Evolutionary conservation across 2,888 invertebrate species (phyloP), one percentile per base, ranked within the genome.

Genomic region (Embidobia sp.): DNA sequence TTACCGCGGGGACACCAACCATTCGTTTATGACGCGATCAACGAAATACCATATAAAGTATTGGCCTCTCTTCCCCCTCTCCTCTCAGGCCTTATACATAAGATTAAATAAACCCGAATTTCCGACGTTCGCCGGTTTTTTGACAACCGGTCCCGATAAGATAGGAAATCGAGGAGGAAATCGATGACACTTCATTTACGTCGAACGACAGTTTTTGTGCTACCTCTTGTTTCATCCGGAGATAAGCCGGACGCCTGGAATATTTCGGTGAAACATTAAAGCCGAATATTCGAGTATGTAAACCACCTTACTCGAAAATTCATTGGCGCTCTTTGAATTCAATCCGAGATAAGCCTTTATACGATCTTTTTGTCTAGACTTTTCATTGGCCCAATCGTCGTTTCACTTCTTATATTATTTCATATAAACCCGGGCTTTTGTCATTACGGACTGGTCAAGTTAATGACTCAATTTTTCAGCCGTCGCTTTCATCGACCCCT

Each of bases 111-210:
- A 74, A 55, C 8, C n/a, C 48, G 31, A 70, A 66, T 37, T 40
- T 66, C 31, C 3, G 63, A 51, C 59, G 44, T 46, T 80, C 79
- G 79, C 80, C 79, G 81, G 70, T 78, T 80, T 81, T 80, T 80
- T 75, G 75, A 78, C 63, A 78, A 78, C 77, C 79, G 79, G 78
- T 46, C 67, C 61, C 82, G 85, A 85, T 85, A 85, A 85, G 85
- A 85, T 85, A 85, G 79, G 79, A 69, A 77, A 76, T 74, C 61
- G 33, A 59, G 51, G 57, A 79, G 75, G 66, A 66, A 72, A 79
- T 81, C 80, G 79, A 83, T 78, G 81, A 82, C 81, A 61, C 76
- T 80, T 61, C 80, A 66, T 77, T 59, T 72, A 73, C 72, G 75
- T 79, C 35, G 69, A 67, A 74, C 66, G 76, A 75, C 76, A 51